Evolutionary conservation across 2,888 invertebrate species (phyloP), one percentile per base, ranked within the genome.

Genomic region (Subacronicta megacephala): DNA sequence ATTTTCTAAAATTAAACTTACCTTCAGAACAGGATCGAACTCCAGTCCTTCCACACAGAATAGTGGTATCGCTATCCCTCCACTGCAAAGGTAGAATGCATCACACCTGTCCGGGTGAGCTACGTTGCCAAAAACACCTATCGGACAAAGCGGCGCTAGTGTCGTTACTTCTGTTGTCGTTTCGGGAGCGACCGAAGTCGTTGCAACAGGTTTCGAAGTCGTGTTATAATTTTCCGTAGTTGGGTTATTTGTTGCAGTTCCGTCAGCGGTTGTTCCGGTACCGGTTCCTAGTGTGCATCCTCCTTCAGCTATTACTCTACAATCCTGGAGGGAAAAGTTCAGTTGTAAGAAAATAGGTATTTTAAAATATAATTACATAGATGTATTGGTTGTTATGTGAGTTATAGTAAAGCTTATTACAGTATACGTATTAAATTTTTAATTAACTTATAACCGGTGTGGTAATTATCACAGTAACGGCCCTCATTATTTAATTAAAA

Each of bases 71-170:
- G 60, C 41, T 1, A 7, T 7, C 1, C 26, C 55, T 3, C 20
- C 52, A 13, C 52, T 17, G 6, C 69, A 70, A 7, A 53, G 38
- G 12, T 53, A 74, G 51, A 59, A 75, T 0, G 51, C 59, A 6
- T 62, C 43, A 15, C 75, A 75, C 10, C 52, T 41, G 0, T 49
- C 42, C 0, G 71, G 63, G n/a, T 71, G 61, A 2, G 65, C 45
- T 1, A 74, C 60, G 7, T 57, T 64, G 2, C 61, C 62, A 17
- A 16, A 9, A 0, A 13, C 10, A 35, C 38, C 29, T 0, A 40
- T 12, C n/a, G 50, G 53, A 20, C 68, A 68, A 3, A 31, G n/a
- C 23, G 7, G 23, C 23, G 6, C 7, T 23, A 7, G 23, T 1
- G n/a, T 31, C 1, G n/a, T 4, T 2, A 31, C 31, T 31, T 31